Evolutionary conservation across 2,888 invertebrate species (phyloP).

Genomic region (Synergus umbraculus): DNA sequence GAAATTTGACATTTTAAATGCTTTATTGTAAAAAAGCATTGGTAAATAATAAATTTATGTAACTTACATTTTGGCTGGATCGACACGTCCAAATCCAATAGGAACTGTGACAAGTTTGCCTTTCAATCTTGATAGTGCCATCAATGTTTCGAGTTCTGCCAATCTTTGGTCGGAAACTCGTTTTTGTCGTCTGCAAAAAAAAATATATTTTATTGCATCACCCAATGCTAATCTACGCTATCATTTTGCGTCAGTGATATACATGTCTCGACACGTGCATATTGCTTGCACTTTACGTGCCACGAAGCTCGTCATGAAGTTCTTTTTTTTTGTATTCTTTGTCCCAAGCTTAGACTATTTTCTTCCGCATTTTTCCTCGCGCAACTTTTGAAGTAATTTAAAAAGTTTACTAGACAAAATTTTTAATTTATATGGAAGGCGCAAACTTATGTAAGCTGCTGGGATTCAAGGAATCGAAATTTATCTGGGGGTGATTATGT

Average conservation of each 20-base stretch:
- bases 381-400: not conserved
- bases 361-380: not conserved
- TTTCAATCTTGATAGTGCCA: constrained; percentile 79
- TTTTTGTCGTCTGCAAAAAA: constrained; percentile 76
- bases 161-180: constrained; percentile 81
- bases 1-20: not conserved
- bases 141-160: constrained; percentile 80
- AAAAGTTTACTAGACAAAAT: not conserved
- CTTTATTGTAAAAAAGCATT: too few species aligned
- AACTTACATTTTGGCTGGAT: constrained; percentile 80
- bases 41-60: not conserved
- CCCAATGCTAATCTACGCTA: not conserved
- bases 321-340: not conserved
- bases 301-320: not conserved
- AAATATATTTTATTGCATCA: constrained; percentile 38
- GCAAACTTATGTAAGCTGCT: not conserved
- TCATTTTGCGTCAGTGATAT: constrained; percentile 24
- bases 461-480: not conserved
- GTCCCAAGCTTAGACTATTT: not conserved
- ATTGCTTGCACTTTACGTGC: not conserved
- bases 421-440: too few species aligned
- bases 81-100: constrained; percentile 79
- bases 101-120: constrained; percentile 79
- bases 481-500: too few species aligned
- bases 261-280: not conserved